phyloP scores from a whole-genome alignment of 2,113 vertebrate genomes.

The Narcine bancroftii region DNA sequence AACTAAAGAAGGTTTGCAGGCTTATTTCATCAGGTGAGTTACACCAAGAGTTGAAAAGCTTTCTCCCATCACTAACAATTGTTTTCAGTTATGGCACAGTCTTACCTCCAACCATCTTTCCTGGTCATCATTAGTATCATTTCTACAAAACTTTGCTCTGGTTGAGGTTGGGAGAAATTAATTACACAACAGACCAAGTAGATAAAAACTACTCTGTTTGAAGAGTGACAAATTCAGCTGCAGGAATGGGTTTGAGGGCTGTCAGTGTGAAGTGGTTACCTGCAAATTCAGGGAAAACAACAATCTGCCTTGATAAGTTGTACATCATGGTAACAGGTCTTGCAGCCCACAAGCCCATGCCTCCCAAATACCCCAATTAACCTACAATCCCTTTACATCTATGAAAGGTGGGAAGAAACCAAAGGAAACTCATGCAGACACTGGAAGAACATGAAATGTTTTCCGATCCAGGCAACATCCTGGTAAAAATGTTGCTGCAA shows the following conservation, averaged over 20 bases:
- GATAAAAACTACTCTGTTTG: neutral
- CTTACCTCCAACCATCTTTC: neutral
- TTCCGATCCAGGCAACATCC: too few species aligned
- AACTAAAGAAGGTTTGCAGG: neutral
- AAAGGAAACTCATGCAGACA: too few species aligned
- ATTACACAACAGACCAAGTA: neutral
- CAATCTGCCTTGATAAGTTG: neutral
- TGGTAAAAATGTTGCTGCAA: too few species aligned
- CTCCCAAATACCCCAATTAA: too few species aligned
- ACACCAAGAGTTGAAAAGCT: neutral
- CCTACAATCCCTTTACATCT: too few species aligned
- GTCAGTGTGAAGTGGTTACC: neutral
- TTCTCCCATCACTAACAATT: neutral
- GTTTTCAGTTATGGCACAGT: neutral
- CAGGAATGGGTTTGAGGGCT: neutral
- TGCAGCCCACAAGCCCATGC: too few species aligned
- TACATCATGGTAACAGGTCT: too few species aligned
- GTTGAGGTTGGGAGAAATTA: neutral
- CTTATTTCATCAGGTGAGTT: neutral
- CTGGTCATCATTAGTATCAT: neutral
- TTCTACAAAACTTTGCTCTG: neutral
- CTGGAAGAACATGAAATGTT: too few species aligned
- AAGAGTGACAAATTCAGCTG: neutral
- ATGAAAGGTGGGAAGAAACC: too few species aligned
- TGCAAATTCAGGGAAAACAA: neutral